Percentiles rank a stretch among this genome's conserved stretches.
Conservation (phyloP, 64 coral and sea anemone species). For the Trachythela sp. region DNA sequence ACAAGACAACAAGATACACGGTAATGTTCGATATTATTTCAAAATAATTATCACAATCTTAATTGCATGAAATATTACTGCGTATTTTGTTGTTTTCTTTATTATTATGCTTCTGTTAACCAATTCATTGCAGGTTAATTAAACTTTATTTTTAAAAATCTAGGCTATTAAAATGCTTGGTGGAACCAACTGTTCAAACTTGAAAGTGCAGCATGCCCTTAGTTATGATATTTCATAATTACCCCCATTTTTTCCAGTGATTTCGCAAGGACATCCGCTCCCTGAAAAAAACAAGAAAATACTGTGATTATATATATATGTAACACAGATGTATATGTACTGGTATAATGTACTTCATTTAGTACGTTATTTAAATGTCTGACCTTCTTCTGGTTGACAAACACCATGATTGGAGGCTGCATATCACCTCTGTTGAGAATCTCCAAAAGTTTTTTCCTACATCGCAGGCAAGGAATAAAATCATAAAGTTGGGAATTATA, state of each 20-base stretch:
- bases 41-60: too few species aligned
- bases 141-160: too few species aligned
- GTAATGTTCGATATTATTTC: too few species aligned
- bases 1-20: too few species aligned
- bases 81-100: too few species aligned
- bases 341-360: background rate
- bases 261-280: constrained; percentile 90
- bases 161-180: too few species aligned
- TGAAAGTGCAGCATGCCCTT: too few species aligned
- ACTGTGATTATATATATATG: background rate
- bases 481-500: background rate
- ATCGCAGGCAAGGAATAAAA: background rate
- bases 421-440: constrained; percentile 59
- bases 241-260: constrained; percentile 99
- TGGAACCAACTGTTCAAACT: too few species aligned
- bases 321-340: background rate
- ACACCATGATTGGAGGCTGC: constrained; percentile 90
- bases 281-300: constrained; percentile 41
- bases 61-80: too few species aligned
- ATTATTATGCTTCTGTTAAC: too few species aligned
- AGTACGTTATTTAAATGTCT: background rate
- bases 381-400: constrained; percentile 99
- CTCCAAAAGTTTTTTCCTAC: constrained; percentile 89
- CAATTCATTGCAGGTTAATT: too few species aligned
- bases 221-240: too few species aligned